Base-by-base conservation (phyloP, 2,888 invertebrate genomes). In the Xestobium rufovillosum region DNA sequence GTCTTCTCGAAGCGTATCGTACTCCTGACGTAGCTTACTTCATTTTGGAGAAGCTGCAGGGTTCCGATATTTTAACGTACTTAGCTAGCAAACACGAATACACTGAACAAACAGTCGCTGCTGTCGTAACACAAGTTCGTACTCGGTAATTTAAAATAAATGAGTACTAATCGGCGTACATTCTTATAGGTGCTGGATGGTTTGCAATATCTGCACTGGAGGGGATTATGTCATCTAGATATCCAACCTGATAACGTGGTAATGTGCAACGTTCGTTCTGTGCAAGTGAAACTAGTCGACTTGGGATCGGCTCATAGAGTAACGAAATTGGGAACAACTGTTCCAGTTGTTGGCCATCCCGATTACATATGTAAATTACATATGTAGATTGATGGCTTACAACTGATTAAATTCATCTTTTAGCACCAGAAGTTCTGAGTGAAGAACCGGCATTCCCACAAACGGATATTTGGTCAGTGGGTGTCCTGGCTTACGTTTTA, bases 391-490 rank as follows among this genome's bases (percentile, higher is more conserved):
- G 9, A 14, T 9, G 12, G 25, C 12, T 14, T 14, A 12, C 31
- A n/a, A 4, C 14, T 12, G 6, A 13, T 10, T 27, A 27, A 10
- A 10, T 6, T 8, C 8, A 31, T 31, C 9, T 55, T 60, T 48
- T 68, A 77, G 85, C 95, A 4, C 95, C 95, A 0, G 95, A 96
- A 67, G 79, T 92, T 43, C 67, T 92, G 31, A 79, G 79, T 58
- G 85, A 89, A 59, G 92, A 94, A 65, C 79, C 84, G 3, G 84
- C 90, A 17, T 86, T 81, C 63, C 85, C 85, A 2, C 88, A 90
- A 62, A 85, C 89, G 2, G 98, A 98, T 67, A 81, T 97, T 53
- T 98, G 97, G 98, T 84, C 89, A 12, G 76, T 97, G 33, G 97
- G 95, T 34, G 89, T 89, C 8, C 69, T 97, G 3, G 74, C 89